These are phyloP conservation scores for Tipula unca DNA, from an alignment of 2,888 invertebrate genomes.

Conservation along the genomic window DNA sequence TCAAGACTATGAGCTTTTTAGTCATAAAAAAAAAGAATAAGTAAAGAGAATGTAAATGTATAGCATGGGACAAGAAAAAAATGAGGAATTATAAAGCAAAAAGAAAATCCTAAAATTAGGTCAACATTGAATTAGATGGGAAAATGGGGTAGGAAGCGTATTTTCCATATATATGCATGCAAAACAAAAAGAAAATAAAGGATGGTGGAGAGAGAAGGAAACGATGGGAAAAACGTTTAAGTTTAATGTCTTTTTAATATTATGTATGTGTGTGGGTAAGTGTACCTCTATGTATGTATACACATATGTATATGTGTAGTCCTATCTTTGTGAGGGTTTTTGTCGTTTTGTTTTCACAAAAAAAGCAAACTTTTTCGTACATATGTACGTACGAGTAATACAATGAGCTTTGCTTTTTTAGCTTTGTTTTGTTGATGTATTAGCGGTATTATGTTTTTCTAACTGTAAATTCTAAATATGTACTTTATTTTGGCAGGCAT, in stretches of 20 bases:
- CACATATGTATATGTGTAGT: background rate
- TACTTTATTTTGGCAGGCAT: background rate
- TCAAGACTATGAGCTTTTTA: background rate
- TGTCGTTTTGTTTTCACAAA: background rate
- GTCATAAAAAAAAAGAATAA: background rate
- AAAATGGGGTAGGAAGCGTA: background rate
- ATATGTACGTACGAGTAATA: background rate
- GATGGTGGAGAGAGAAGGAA: background rate
- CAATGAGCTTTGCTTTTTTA: background rate
- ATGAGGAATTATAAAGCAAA: background rate
- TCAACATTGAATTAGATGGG: background rate
- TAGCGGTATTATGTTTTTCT: background rate
- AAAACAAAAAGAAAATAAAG: background rate
- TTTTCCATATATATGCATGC: background rate
- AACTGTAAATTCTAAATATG: background rate
- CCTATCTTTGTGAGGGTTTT: background rate
- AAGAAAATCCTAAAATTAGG: background rate
- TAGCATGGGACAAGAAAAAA: background rate
- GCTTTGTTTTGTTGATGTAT: background rate
- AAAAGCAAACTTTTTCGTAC: background rate
- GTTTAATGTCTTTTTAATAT: conserved; percentile 8
- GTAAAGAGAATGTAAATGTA: too few species aligned
- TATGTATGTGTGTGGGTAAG: background rate
- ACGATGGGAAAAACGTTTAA: background rate
- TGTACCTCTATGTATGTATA: background rate